Conservation (phyloP, 2,113 vertebrate species). For the Callorhinus ursinus region DNA sequence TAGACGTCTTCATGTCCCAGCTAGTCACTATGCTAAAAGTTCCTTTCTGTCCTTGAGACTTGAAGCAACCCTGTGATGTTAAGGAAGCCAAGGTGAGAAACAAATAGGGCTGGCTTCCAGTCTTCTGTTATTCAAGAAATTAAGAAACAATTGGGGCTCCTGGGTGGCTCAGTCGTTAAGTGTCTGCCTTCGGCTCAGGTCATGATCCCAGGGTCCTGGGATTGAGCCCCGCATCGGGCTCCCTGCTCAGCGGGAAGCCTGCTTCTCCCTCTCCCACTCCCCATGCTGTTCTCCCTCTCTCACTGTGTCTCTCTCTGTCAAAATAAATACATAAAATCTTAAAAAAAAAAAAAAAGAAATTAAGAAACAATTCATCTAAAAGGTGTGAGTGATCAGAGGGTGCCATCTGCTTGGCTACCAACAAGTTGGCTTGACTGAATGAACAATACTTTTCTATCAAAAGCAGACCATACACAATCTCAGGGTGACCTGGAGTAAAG, state of each 20-base stretch:
- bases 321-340: no score
- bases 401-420: neutral
- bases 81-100: neutral
- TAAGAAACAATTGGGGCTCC: neutral
- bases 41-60: conserved; percentile 21
- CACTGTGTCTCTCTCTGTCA: no score
- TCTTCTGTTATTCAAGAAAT: conserved; percentile 7
- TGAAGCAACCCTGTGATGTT: neutral
- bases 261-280: no score
- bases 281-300: no score
- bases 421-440: neutral
- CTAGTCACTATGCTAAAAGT: neutral
- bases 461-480: neutral
- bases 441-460: neutral
- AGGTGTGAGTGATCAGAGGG: neutral
- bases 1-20: neutral
- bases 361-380: neutral
- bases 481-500: neutral
- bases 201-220: no score
- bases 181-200: no score
- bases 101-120: neutral
- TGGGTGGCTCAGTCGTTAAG: no score
- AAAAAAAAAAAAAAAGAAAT: neutral
- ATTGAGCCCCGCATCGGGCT: no score
- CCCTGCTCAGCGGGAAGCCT: no score